Conservation (phyloP, 64 coral and sea anemone genomes). For the Actinia equina region DNA sequence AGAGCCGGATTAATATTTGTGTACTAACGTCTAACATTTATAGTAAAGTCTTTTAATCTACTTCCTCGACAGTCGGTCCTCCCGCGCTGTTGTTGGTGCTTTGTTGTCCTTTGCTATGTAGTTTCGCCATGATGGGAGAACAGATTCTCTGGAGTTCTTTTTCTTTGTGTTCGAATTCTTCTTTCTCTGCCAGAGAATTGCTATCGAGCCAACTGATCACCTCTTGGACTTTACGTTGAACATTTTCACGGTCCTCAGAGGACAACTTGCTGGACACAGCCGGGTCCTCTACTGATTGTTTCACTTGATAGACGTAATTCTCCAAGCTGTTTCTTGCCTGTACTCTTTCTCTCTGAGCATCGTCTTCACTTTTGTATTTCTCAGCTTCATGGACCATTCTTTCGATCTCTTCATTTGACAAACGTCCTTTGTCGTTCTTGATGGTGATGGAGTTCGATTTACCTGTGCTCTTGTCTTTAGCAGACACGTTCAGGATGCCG, state of each 20-base stretch:
- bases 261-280: conserved; percentile 33
- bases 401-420: conserved; percentile 73
- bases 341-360: conserved; percentile 48
- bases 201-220: conserved; percentile 57
- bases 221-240: conserved; percentile 45
- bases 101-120: conserved; percentile 40
- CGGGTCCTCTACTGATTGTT: conserved; percentile 57
- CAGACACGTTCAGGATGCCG: conserved; percentile 12
- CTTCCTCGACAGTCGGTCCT: conserved; percentile 29
- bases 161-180: conserved; percentile 61
- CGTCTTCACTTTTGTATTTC: conserved; percentile 70
- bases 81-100: background rate
- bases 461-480: conserved; percentile 6
- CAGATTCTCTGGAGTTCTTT: conserved; percentile 62
- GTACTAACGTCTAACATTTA: no score
- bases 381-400: conserved; percentile 70
- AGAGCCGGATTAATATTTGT: no score
- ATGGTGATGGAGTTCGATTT: conserved; percentile 68
- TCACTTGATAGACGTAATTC: conserved; percentile 53
- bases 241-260: conserved; percentile 37
- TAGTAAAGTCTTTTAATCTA: conserved; percentile 10
- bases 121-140: conserved; percentile 72
- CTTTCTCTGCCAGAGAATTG: conserved; percentile 50
- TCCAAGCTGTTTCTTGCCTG: conserved; percentile 65
- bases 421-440: conserved; percentile 68